These are phyloP conservation scores for Coryphaenoides rupestris DNA, from an alignment of 2,113 vertebrate genomes.

Conservation along the genomic window DNA sequence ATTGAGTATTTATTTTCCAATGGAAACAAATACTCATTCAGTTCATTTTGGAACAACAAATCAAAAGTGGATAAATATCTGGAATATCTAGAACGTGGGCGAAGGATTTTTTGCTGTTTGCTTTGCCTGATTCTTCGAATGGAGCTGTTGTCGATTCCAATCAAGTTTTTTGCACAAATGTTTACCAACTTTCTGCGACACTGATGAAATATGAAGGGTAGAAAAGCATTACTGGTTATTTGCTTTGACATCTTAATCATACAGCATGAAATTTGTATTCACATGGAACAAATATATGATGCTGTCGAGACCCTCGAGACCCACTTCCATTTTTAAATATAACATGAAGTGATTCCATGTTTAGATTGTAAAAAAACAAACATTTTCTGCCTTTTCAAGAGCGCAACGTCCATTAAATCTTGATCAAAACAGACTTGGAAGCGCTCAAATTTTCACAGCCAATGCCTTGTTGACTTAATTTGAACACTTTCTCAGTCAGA, in stretches of 20 bases:
- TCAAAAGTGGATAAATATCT: constrained; percentile 16
- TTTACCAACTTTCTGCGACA: constrained; percentile 1
- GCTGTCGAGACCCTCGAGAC: constrained; percentile 15
- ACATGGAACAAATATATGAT: constrained; percentile 1
- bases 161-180: constrained; percentile 14
- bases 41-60: constrained; percentile 28
- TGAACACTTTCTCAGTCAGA: too few relatives aligned
- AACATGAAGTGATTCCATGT: too few relatives aligned
- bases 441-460: too few relatives aligned
- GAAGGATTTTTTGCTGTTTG: constrained; percentile 9
- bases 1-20: neutral
- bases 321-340: too few relatives aligned
- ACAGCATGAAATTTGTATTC: neutral
- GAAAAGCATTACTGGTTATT: constrained; percentile 4
- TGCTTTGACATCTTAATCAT: neutral
- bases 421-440: too few relatives aligned
- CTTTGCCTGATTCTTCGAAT: neutral
- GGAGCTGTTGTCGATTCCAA: constrained; percentile 14
- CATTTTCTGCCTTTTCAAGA: too few relatives aligned
- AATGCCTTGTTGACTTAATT: too few relatives aligned
- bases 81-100: constrained; percentile 15
- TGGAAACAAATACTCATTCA: neutral
- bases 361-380: too few relatives aligned
- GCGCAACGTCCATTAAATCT: too few relatives aligned
- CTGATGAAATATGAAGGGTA: neutral